Percentiles rank a stretch among this genome's conserved stretches.
Evolutionary conservation across 2,113 vertebrate species (phyloP).

Genomic region (Macroglossus sobrinus): DNA sequence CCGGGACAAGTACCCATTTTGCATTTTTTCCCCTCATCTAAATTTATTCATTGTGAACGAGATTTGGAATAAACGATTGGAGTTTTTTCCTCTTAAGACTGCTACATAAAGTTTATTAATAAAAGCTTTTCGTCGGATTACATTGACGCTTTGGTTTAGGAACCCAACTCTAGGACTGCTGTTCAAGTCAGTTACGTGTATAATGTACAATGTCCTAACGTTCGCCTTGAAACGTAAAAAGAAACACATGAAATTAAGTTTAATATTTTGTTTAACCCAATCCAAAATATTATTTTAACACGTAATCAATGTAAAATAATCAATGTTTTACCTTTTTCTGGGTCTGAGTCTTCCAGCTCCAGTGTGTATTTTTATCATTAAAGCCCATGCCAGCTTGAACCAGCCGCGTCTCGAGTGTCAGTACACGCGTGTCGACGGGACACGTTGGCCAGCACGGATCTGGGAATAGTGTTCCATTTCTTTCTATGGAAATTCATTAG

Average conservation of each 20-base stretch:
- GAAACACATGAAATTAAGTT: background rate
- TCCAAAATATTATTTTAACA: background rate
- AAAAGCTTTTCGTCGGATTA: background rate
- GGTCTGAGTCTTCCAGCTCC: background rate
- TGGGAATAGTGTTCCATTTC: background rate
- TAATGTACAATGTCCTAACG: background rate
- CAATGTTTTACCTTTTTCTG: background rate
- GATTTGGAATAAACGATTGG: background rate
- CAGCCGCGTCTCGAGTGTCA: background rate
- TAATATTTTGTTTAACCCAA: background rate
- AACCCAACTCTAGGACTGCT: background rate
- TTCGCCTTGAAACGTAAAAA: background rate
- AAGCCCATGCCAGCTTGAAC: fast-evolving
- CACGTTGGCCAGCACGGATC: background rate
- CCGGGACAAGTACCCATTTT: background rate
- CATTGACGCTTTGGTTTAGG: background rate
- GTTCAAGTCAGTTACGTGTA: background rate
- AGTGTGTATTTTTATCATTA: background rate
- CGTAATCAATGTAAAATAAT: background rate
- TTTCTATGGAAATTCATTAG: background rate
- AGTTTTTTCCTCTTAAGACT: background rate
- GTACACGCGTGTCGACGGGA: no score
- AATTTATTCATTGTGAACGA: background rate
- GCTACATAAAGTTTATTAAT: background rate
- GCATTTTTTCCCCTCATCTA: background rate